Percentiles rank a stretch among this genome's conserved stretches.
Conservation (phyloP, 2,888 invertebrate genomes). For the Nomada goodeniana region DNA sequence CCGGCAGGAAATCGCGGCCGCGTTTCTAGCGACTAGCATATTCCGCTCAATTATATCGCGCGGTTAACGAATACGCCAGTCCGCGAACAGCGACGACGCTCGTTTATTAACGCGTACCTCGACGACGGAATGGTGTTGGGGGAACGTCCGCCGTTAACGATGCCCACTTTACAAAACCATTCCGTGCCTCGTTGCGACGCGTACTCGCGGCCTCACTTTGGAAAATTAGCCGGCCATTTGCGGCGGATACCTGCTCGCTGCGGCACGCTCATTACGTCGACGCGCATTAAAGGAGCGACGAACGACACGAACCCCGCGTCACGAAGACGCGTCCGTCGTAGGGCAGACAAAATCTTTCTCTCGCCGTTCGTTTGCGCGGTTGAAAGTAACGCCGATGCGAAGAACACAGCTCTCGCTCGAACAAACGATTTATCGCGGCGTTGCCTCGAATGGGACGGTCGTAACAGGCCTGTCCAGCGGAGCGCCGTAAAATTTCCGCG, state of each 20-base stretch:
- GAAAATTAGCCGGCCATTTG: slow-evolving; percentile 34
- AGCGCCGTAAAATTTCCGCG: slow-evolving; percentile 51
- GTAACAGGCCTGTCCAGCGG: slow-evolving; percentile 14
- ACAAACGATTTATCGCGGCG: slow-evolving; percentile 49
- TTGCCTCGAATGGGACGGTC: slow-evolving; percentile 18
- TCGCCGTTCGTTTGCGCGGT: too few relatives aligned
- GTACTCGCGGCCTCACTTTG: slow-evolving; percentile 24
- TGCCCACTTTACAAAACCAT: slow-evolving; percentile 37
- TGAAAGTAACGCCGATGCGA: neutral
- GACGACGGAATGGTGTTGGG: neutral
- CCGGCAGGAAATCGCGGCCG: slow-evolving; percentile 26
- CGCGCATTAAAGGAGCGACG: too few relatives aligned
- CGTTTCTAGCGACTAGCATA: slow-evolving; percentile 33
- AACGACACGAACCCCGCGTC: too few relatives aligned
- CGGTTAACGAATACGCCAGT: slow-evolving; percentile 48
- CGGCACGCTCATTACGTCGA: too few relatives aligned
- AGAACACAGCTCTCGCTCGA: neutral
- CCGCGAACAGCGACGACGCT: slow-evolving; percentile 35
- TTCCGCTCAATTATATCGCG: slow-evolving; percentile 50
- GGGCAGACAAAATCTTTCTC: too few relatives aligned
- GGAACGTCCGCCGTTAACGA: slow-evolving; percentile 26
- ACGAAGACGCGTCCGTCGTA: too few relatives aligned
- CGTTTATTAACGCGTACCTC: slow-evolving; percentile 46
- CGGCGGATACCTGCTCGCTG: too few relatives aligned
- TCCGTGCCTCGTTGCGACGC: slow-evolving; percentile 32